Evolutionary conservation across 2,797 vertebrate species (phyloP).

Genomic region (Sylvilagus floridanus): DNA sequence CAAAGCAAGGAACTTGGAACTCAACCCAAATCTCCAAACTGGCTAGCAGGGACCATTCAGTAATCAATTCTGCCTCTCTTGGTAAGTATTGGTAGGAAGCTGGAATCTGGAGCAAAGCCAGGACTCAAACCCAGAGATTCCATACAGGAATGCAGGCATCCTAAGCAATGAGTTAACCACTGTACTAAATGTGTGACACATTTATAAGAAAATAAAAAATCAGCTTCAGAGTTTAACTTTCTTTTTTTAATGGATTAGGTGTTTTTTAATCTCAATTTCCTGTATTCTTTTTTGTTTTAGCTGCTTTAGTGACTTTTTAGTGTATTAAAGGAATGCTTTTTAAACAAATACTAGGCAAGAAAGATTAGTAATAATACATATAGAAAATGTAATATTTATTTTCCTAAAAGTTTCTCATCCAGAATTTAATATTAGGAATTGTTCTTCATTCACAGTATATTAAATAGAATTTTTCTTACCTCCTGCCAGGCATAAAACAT

Average conservation of each 20-base stretch:
- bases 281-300: neutral
- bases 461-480: neutral
- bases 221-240: neutral
- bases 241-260: too few relatives aligned
- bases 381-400: neutral
- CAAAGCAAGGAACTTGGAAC: too few relatives aligned
- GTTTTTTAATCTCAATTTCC: too few relatives aligned
- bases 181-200: too few relatives aligned
- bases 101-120: too few relatives aligned
- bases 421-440: neutral
- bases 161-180: too few relatives aligned
- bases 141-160: too few relatives aligned
- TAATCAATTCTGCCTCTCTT: too few relatives aligned
- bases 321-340: neutral
- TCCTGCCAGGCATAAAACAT: neutral
- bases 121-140: too few relatives aligned
- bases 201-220: neutral
- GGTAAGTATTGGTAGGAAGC: too few relatives aligned
- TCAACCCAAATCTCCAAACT: too few relatives aligned
- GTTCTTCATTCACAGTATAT: neutral
- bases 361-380: neutral
- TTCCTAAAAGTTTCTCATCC: neutral
- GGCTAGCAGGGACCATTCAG: too few relatives aligned
- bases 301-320: neutral
- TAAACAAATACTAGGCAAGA: neutral